A percentile compares a stretch with the other conserved stretches of the same genome.
phyloP scores from a whole-genome alignment of 1,140 invertebrate genomes.

The Panagrolaimus sp. region DNA sequence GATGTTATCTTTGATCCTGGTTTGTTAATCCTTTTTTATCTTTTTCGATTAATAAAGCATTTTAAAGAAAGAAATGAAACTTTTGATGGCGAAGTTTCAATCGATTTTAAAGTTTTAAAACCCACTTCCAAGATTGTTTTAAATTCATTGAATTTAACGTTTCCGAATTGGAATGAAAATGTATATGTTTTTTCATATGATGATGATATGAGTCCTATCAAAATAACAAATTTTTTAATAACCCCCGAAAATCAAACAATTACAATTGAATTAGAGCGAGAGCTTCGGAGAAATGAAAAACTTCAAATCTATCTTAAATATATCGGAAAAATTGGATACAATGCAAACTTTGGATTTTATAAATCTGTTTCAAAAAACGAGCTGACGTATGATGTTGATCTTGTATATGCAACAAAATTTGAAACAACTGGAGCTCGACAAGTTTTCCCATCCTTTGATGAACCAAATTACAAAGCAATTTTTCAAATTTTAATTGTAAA shows the following conservation, averaged over 20 bases:
- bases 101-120: background rate
- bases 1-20: too few species aligned
- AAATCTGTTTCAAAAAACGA: background rate
- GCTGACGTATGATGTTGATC: background rate
- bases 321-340: background rate
- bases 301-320: background rate
- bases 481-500: background rate
- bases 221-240: background rate
- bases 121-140: background rate
- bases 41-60: background rate
- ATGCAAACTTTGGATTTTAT: background rate
- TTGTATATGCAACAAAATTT: background rate
- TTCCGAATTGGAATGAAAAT: background rate
- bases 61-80: background rate
- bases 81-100: background rate
- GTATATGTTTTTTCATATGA: background rate
- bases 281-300: background rate
- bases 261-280: background rate
- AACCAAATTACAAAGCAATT: background rate
- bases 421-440: background rate
- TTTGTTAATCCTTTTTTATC: background rate
- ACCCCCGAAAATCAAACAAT: background rate
- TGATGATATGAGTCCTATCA: background rate
- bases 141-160: background rate
- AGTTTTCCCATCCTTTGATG: slow-evolving; percentile 17